phyloP scores from a whole-genome alignment of 1,140 invertebrate species.

The Streblospio benedicti region DNA sequence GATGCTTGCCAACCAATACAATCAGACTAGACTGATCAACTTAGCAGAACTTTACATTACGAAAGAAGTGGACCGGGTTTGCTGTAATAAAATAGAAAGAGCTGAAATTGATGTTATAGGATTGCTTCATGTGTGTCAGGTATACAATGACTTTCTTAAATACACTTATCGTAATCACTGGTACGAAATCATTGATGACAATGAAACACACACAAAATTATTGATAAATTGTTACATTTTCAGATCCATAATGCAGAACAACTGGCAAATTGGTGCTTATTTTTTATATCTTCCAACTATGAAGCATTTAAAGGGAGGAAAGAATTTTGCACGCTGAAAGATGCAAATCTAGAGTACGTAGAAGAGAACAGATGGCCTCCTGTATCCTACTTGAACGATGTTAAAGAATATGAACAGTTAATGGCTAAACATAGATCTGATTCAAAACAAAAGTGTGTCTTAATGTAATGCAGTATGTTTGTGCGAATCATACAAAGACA shows the following conservation, averaged over 20 bases:
- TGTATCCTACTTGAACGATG: conserved; percentile 31
- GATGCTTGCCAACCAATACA: conserved; percentile 34
- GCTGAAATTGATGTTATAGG: conserved; percentile 39
- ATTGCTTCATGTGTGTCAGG: conserved; percentile 31
- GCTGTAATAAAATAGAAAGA: conserved; percentile 32
- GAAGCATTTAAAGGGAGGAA: conserved; percentile 27
- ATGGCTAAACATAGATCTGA: no score
- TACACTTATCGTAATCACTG: neutral
- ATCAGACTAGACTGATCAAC: conserved; percentile 28
- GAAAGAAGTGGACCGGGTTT: conserved; percentile 35
- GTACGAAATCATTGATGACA: neutral
- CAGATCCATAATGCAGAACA: conserved; percentile 36
- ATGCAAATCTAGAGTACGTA: conserved; percentile 28
- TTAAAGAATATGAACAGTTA: conserved; percentile 36
- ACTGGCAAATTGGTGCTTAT: conserved; percentile 33
- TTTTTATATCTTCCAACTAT: conserved; percentile 39
- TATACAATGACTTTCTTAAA: conserved; percentile 16
- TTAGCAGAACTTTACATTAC: conserved; percentile 41
- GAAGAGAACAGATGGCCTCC: conserved; percentile 37
- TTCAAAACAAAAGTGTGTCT: no score
- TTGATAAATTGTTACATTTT: conserved; percentile 13
- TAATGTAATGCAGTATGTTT: no score
- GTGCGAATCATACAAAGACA: no score
- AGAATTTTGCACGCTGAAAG: conserved; percentile 29
- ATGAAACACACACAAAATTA: no score